Evolutionary conservation across 1,140 invertebrate species (phyloP).

Genomic region (Mizuhopecten yessoensis): DNA sequence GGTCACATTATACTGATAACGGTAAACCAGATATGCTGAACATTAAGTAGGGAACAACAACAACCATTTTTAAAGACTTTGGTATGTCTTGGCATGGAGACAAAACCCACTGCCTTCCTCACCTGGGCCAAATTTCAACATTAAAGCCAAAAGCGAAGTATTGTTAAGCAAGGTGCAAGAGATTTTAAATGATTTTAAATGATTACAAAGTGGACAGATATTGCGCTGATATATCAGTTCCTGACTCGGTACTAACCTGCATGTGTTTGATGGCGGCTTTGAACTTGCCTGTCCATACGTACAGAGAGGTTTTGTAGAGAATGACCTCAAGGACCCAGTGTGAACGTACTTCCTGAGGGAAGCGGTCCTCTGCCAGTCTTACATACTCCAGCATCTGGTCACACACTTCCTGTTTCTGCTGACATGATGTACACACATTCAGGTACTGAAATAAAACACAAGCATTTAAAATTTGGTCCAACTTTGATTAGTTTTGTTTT

Average conservation of each 20-base stretch:
- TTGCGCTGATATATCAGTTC: not conserved
- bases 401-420: slow-evolving; percentile 71
- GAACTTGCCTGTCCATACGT: slow-evolving; percentile 68
- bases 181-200: too few relatives aligned
- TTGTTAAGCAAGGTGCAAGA: too few relatives aligned
- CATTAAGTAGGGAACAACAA: too few relatives aligned
- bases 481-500: too few relatives aligned
- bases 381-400: slow-evolving; percentile 66
- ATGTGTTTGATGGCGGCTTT: slow-evolving; percentile 73
- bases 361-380: not conserved
- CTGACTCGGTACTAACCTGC: slow-evolving; percentile 65
- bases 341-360: slow-evolving; percentile 59
- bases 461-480: not conserved
- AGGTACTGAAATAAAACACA: slow-evolving; percentile 69
- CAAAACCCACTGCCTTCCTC: too few relatives aligned
- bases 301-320: slow-evolving; percentile 70
- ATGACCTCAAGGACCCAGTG: slow-evolving; percentile 75
- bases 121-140: too few relatives aligned
- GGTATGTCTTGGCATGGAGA: too few relatives aligned
- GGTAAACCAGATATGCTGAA: too few relatives aligned
- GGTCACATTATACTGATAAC: too few relatives aligned
- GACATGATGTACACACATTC: slow-evolving; percentile 55
- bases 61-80: too few relatives aligned
- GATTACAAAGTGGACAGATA: not conserved
- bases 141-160: too few relatives aligned